Base-by-base conservation (phyloP, 1,140 invertebrate genomes). In the Asobara japonica region DNA sequence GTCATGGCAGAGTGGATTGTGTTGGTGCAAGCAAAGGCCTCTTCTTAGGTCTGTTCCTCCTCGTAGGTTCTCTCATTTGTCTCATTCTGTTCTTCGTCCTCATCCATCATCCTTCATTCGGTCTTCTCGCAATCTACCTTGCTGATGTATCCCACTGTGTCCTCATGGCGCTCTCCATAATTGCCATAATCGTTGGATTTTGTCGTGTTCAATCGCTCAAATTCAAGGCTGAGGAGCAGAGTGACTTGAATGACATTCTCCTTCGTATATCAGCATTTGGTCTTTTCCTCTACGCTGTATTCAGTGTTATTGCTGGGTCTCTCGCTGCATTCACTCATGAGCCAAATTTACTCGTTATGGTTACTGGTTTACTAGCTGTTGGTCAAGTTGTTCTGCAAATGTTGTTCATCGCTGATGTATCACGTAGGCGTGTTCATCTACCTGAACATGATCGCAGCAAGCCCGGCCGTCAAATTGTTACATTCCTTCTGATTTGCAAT, bases 31-130 rank as follows among this genome's bases (percentile, higher is more conserved):
- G 94, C 82, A 95, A 96, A 82, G 96, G 96, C 74, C 90, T 97
- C n/a, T 98, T 98, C 91, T 95, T 96, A 86, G 96, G 96, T 73
- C 91, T 97, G 16, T 90, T 98, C 18, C 90, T 97, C 38, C 88
- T 97, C 66, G 96, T 97, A 30, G 94, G 93, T n/a, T 95, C 95
- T 4, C 89, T 97, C 48, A 97, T 97, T 82, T 97, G 95, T 84
- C 88, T 97, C 80, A 97, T 97, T 77, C 91, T 97, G 29, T 98
- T 97, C 92, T 97, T 97, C 88, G 96, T 97, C 33, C 89, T 97
- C 73, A 94, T 97, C 74, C 93, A 93, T 83, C 93, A 96, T 81
- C 90, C 92, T 36, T 90, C 94, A 75, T 89, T 95, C 74, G 92
- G 93, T 74, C 88, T 94, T 65, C 86, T 97, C 64, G 96, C 96